Conservation (phyloP, 2,888 invertebrate species). For the Meteorus cinctellus region DNA sequence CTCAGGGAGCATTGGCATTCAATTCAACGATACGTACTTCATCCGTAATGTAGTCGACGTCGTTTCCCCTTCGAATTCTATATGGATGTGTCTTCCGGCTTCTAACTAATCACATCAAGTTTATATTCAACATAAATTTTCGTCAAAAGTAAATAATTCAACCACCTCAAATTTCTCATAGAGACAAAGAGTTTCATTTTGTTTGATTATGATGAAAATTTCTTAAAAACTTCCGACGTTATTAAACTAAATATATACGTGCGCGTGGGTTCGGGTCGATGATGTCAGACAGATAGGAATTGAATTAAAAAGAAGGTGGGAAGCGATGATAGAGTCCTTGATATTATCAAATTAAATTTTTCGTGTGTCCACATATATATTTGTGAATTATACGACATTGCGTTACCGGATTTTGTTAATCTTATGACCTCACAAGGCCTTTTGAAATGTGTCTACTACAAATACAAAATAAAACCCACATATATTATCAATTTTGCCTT, state of each 20-base stretch:
- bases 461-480: slow-evolving; percentile 1
- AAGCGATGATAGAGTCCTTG: slow-evolving; percentile 10
- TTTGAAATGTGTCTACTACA: background rate
- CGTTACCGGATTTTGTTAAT: background rate
- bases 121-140: slow-evolving; percentile 1
- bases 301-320: background rate
- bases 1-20: slow-evolving; percentile 29
- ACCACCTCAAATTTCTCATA: background rate
- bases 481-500: background rate
- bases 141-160: slow-evolving; percentile 7
- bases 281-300: slow-evolving; percentile 22
- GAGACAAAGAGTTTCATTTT: slow-evolving; percentile 4
- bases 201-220: slow-evolving; percentile 7
- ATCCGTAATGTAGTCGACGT: background rate
- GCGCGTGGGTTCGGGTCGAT: slow-evolving; percentile 8
- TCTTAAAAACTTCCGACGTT: background rate
- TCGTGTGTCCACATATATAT: background rate
- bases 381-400: background rate
- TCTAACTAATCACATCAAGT: slow-evolving; percentile 18
- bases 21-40: slow-evolving; percentile 10
- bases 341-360: slow-evolving; percentile 12
- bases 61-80: slow-evolving; percentile 6
- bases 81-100: slow-evolving; percentile 27
- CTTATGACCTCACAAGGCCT: background rate
- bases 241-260: background rate